Percentiles rank a stretch among this genome's conserved stretches.
Conservation (phyloP, 2,888 invertebrate species). For the Aproaerema taeniolella region DNA sequence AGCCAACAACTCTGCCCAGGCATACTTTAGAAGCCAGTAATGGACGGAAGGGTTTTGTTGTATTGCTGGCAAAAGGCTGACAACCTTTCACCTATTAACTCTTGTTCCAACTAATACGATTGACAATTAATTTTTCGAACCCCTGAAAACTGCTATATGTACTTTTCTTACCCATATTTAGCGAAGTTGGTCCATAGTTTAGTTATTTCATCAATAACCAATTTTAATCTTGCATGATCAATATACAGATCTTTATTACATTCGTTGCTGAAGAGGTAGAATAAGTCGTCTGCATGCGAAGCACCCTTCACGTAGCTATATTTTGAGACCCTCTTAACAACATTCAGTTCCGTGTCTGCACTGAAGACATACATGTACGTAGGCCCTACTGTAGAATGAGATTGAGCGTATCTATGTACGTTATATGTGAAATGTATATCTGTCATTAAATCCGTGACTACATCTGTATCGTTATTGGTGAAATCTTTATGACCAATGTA, state of each 20-base stretch:
- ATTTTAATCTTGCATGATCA: constrained; percentile 29
- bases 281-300: constrained; percentile 51
- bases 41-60: too few species aligned
- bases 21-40: too few species aligned
- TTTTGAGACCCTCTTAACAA: constrained; percentile 22
- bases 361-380: constrained; percentile 30
- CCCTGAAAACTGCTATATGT: too few species aligned
- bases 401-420: constrained; percentile 21
- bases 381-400: constrained; percentile 16
- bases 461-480: neutral
- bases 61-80: too few species aligned
- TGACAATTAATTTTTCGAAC: too few species aligned
- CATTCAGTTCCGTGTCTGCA: constrained; percentile 28
- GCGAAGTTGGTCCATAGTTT: constrained; percentile 60
- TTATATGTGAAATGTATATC: constrained; percentile 24
- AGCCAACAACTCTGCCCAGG: too few species aligned
- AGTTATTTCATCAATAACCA: constrained; percentile 37
- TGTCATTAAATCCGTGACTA: constrained; percentile 15
- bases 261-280: constrained; percentile 44
- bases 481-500: constrained; percentile 28
- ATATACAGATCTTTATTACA: constrained; percentile 34
- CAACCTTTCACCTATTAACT: too few species aligned
- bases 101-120: too few species aligned
- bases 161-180: constrained; percentile 51
- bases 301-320: constrained; percentile 32